Base-by-base conservation (phyloP, 2,113 vertebrate genomes). In the Periophthalmus modestus region DNA sequence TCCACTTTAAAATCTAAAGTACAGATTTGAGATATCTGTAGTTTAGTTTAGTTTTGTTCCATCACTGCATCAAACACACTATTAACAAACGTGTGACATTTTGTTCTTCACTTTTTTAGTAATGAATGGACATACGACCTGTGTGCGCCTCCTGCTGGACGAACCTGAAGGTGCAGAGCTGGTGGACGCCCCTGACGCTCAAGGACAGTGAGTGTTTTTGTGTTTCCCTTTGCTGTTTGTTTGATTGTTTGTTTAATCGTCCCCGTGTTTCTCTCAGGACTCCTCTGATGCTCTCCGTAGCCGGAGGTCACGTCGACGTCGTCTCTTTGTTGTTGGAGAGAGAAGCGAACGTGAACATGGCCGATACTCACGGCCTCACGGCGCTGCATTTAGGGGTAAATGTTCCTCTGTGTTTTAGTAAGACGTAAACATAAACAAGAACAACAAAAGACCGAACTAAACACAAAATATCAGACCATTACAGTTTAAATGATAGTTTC, bases 241-340 rank as follows among this genome's bases (percentile, higher is more conserved):
- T 10, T 10, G 43, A 21, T 10, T 10, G 28, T 34, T 16, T 62
- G 21, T 62, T 0, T 34, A 24, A 24, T 24, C 0, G 14, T 43
- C 15, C 2, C 0, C 66, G n/a, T 39, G 16, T 6, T n/a, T n/a
- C 1, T 71, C 69, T 63, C 80, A 99, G 98, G 87, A 99, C 97
- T 66, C 96, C 98, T 2, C 90, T 99, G 81, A 99, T 99, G 96
- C 94, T 99, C 50, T 97, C 97, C 0, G 98, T 98, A 71, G 94
- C 95, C 0, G 96, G 98, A 61, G 98, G 98, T 66, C 97, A 99
- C 47, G 92, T 96, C 0, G 98, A 99, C 71, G 95, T 93, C 5
- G 96, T 98, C 82, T 95, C 96, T 2, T 90, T 99, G 87, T 93
- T 99, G 93, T 94, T 99, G 90, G 97, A 98, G 94, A 94, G 96